Conservation (phyloP, 2,113 vertebrate genomes). For the Chloroceryle aenea region DNA sequence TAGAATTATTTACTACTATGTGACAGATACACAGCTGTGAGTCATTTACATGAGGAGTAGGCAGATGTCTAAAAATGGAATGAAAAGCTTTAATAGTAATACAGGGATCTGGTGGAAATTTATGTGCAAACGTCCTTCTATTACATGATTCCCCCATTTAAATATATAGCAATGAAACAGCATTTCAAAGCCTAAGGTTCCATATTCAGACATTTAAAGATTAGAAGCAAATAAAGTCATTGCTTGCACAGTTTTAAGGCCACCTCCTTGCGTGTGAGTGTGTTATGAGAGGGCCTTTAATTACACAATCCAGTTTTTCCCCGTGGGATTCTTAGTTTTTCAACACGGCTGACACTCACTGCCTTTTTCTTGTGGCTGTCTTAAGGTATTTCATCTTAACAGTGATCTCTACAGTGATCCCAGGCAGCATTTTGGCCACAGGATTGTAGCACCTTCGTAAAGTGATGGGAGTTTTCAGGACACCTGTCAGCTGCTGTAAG, state of each 20-base stretch:
- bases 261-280: neutral
- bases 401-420: neutral
- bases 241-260: neutral
- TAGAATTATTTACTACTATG: slow-evolving; percentile 24
- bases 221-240: neutral
- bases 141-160: neutral
- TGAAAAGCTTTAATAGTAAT: slow-evolving; percentile 11
- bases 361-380: neutral
- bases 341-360: neutral
- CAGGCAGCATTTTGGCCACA: neutral
- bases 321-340: neutral
- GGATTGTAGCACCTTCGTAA: neutral
- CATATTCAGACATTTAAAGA: neutral
- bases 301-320: neutral
- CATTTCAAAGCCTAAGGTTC: neutral
- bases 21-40: slow-evolving; percentile 33
- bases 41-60: slow-evolving; percentile 22
- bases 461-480: neutral
- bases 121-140: neutral
- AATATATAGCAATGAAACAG: neutral
- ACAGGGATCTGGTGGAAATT: neutral
- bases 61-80: neutral
- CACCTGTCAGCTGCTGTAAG: neutral
- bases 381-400: neutral
- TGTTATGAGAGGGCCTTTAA: slow-evolving; percentile 9